Evolutionary conservation across 2,797 vertebrate species (phyloP).

Genomic region (Nannoperca australis): DNA sequence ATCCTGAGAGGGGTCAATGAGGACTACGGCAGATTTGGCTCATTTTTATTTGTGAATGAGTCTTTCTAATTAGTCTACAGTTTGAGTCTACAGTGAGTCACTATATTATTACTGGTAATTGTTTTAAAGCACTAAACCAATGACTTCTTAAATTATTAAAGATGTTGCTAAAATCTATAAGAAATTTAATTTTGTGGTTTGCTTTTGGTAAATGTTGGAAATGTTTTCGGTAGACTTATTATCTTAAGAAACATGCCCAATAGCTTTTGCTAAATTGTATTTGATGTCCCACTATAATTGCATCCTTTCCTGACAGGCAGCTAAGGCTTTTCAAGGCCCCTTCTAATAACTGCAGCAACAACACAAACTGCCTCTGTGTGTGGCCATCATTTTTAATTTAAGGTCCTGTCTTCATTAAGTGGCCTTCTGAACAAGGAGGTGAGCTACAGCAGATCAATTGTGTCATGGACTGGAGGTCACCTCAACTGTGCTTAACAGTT

Average conservation of each 20-base stretch:
- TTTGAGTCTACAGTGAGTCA: neutral
- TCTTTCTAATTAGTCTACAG: slow-evolving; percentile 34
- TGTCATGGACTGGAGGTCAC: slow-evolving; percentile 59
- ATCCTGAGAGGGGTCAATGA: slow-evolving; percentile 50
- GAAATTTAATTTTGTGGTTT: neutral
- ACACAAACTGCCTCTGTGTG: slow-evolving; percentile 25
- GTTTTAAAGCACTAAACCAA: neutral
- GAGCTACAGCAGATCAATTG: slow-evolving; percentile 59
- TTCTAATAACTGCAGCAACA: slow-evolving; percentile 8
- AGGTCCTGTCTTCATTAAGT: slow-evolving; percentile 57
- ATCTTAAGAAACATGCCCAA: neutral
- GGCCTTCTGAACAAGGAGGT: slow-evolving; percentile 42
- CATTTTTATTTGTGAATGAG: slow-evolving; percentile 9
- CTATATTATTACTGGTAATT: neutral
- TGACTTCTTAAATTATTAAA: neutral
- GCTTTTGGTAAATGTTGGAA: neutral
- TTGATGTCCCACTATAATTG: neutral
- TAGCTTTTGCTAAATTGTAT: neutral
- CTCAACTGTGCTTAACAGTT: slow-evolving; percentile 52
- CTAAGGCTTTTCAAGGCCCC: neutral
- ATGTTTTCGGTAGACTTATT: neutral
- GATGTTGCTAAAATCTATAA: neutral
- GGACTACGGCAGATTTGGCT: slow-evolving; percentile 13
- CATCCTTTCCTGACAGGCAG: neutral
- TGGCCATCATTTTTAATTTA: slow-evolving; percentile 54